Percentiles rank a stretch among this genome's conserved stretches.
Evolutionary conservation across 2,113 vertebrate species (phyloP).

Genomic region (Stercorarius parasiticus): DNA sequence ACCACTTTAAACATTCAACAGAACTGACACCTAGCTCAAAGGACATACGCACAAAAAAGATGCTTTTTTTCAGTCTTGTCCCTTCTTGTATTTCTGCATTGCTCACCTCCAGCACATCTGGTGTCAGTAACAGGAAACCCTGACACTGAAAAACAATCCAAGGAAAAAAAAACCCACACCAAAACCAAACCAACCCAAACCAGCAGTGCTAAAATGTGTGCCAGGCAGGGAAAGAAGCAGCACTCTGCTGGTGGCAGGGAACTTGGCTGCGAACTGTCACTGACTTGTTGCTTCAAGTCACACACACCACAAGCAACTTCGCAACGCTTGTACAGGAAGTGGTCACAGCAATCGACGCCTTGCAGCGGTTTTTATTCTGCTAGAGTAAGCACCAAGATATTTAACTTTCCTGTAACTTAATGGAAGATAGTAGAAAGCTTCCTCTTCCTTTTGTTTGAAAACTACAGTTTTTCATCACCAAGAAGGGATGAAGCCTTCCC

Average conservation of each 20-base stretch:
- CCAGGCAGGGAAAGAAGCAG: neutral
- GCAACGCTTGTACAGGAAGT: neutral
- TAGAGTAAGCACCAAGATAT: neutral
- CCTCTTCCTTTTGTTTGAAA: neutral
- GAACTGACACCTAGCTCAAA: neutral
- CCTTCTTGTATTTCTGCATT: neutral
- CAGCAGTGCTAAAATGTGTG: neutral
- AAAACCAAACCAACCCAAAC: neutral
- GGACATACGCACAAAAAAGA: fast-evolving
- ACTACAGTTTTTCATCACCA: neutral
- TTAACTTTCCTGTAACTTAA: neutral
- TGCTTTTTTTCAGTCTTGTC: neutral
- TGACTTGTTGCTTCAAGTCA: neutral
- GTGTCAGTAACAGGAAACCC: slow-evolving; percentile 21
- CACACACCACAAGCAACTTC: neutral
- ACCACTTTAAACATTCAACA: neutral
- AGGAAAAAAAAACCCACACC: neutral
- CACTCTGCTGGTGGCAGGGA: neutral
- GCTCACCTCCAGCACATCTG: neutral
- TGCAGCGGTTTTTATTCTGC: neutral
- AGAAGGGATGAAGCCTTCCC: neutral
- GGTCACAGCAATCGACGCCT: neutral
- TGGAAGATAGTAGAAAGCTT: neutral
- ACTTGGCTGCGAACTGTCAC: neutral
- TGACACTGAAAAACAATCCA: neutral